A percentile compares a stretch with the other conserved stretches of the same genome.
Evolutionary conservation across 2,113 vertebrate genomes (phyloP).

Genomic region (Macaca nemestrina): DNA sequence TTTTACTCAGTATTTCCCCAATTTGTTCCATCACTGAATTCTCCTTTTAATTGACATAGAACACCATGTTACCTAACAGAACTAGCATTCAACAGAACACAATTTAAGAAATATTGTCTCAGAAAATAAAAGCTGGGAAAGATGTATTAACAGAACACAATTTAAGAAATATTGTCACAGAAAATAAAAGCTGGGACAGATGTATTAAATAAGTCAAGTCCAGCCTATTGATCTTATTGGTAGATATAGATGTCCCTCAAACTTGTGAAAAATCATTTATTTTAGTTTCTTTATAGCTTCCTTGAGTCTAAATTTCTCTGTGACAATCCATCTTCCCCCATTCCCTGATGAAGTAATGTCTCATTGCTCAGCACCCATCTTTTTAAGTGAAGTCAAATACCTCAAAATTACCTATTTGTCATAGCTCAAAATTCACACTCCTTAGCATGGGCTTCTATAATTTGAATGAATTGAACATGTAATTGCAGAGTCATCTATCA

Average conservation of each 20-base stretch:
- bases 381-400: conserved; percentile 12
- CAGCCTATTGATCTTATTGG: background rate
- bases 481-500: background rate
- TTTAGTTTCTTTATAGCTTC: conserved; percentile 6
- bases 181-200: conserved; percentile 1
- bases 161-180: conserved; percentile 29
- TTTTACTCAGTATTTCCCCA: conserved; percentile 2
- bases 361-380: background rate
- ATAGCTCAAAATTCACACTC: background rate
- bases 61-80: background rate
- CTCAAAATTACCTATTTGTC: background rate
- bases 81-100: background rate
- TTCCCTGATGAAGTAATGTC: background rate
- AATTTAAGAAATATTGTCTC: conserved; percentile 25
- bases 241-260: background rate
- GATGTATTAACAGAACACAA: background rate
- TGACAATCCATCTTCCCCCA: background rate
- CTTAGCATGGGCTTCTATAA: background rate
- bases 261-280: background rate
- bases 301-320: background rate
- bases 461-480: background rate
- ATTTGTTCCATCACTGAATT: background rate
- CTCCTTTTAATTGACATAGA: background rate
- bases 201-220: conserved; percentile 26
- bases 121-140: conserved; percentile 7